Evolutionary conservation across 2,888 invertebrate species (phyloP).

Genomic region (Digitonthophagus gazella): DNA sequence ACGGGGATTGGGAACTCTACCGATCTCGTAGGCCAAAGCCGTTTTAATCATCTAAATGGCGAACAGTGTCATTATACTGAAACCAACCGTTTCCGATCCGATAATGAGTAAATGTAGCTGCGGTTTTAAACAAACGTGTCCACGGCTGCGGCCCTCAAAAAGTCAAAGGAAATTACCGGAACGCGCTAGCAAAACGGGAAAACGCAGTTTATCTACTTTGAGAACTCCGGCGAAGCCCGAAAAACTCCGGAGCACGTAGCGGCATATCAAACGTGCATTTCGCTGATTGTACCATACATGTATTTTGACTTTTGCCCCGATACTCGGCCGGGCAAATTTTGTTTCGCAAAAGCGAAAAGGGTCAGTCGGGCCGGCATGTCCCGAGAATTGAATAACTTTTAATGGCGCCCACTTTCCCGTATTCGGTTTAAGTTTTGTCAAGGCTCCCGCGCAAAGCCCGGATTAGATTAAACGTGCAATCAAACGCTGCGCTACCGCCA

Average conservation of each 20-base stretch:
- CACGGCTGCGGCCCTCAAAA: background rate
- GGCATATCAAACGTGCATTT: background rate
- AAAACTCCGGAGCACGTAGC: background rate
- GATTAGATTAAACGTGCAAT: background rate
- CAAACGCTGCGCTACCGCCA: background rate
- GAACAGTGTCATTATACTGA: background rate
- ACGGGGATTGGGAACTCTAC: background rate
- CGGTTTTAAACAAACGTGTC: background rate
- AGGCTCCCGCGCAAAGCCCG: background rate
- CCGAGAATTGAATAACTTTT: background rate
- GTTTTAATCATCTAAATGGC: background rate
- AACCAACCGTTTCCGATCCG: background rate
- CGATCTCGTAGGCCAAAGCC: background rate
- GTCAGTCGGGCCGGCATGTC: background rate
- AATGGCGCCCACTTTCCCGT: background rate
- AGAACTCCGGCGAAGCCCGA: background rate
- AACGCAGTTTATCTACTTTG: background rate
- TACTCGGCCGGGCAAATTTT: background rate
- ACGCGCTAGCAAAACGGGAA: background rate
- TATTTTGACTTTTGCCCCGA: background rate
- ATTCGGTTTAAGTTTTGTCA: background rate
- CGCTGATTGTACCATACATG: background rate
- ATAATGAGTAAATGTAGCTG: background rate
- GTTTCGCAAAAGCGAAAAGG: background rate
- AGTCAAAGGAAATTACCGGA: background rate